Evolutionary conservation across 2,888 invertebrate species (phyloP), one percentile per base, ranked within the genome.

Genomic region (Hypomecis atomaria): DNA sequence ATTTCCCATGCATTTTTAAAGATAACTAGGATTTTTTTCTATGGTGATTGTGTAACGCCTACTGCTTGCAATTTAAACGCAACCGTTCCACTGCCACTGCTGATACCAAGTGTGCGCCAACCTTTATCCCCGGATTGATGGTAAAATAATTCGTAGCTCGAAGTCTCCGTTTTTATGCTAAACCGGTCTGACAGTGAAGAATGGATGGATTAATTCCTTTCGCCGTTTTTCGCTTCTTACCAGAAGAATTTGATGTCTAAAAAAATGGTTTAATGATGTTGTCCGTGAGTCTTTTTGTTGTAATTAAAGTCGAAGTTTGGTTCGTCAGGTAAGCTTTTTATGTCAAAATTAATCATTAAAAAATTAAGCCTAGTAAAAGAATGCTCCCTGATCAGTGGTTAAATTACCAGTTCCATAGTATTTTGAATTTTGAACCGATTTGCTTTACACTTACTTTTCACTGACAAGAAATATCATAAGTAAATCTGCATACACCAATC

Each of bases 121-220:
- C 56, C 56, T n/a, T 56, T 56, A 56, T 23, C 38, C 40, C 9
- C 44, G 67, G 62, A 72, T 72, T 70, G 71, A 72, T 72, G 70
- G 52, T 67, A 59, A 72, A 70, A 72, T 72, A 72, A 72, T 72
- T 72, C 68, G 44, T 54, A 48, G 56, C 57, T 48, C 37, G 52
- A 60, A 65, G 59, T 71, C 64, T 42, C 63, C 59, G 65, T 73
- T 71, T 73, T 71, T 73, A 68, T 69, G 67, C 62, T 66, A 73
- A 73, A 71, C 71, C 70, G 63, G 65, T 65, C 52, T 69, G 73
- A 73, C 73, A 73, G 70, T 73, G 73, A 73, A 70, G 69, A 70
- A 73, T 73, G 71, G 67, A 66, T 64, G 67, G 67, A 71, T 73
- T 71, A 71, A 71, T 73, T 73, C 69, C 63, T 73, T 71, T 63